A percentile compares a stretch with the other conserved stretches of the same genome.
Evolutionary conservation across 2,113 vertebrate genomes (phyloP).

Genomic region (Centrocercus urophasianus): DNA sequence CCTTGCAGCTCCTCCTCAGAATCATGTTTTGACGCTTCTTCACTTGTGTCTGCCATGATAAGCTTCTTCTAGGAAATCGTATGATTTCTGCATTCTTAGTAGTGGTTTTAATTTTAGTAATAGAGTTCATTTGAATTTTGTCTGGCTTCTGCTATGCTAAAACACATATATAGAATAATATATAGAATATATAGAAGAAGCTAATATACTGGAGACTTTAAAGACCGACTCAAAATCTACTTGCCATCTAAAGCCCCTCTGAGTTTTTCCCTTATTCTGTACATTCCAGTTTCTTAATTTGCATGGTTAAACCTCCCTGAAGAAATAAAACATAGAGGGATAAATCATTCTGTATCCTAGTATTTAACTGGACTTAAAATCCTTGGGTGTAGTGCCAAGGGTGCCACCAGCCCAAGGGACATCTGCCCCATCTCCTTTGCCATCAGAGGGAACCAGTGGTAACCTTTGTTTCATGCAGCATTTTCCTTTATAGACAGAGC

Average conservation of each 20-base stretch:
- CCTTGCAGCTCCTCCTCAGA: background rate
- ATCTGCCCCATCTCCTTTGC: background rate
- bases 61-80: background rate
- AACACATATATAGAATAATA: background rate
- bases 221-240: background rate
- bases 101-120: slow-evolving; percentile 34
- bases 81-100: background rate
- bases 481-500: background rate
- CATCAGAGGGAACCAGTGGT: background rate
- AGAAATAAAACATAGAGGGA: background rate
- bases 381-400: background rate
- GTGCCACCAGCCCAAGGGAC: background rate
- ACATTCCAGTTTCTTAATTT: background rate
- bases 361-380: too few relatives aligned
- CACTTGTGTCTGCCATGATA: background rate
- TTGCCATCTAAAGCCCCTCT: background rate
- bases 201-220: background rate
- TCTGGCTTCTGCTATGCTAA: slow-evolving; percentile 14
- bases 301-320: background rate
- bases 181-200: too few relatives aligned
- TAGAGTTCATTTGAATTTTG: background rate
- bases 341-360: background rate
- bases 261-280: background rate
- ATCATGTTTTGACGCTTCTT: background rate
- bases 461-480: background rate